Conservation (phyloP, 2,888 invertebrate genomes). For the Volucella bombylans region DNA sequence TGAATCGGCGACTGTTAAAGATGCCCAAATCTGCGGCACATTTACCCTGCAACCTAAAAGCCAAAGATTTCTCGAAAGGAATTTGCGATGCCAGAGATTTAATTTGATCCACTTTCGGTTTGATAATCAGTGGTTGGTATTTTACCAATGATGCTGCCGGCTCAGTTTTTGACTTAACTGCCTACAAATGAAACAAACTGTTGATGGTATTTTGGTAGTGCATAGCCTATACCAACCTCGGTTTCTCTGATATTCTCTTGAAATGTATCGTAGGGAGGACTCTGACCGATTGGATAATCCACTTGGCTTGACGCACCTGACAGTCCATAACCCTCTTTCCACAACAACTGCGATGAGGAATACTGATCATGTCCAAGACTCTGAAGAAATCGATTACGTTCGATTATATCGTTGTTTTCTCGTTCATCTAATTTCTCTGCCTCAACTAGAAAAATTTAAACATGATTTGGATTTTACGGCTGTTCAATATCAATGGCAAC, state of each 20-base stretch:
- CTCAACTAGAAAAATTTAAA: conserved; percentile 58
- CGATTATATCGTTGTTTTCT: conserved; percentile 66
- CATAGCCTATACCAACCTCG: conserved; percentile 23
- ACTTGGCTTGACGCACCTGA: conserved; percentile 79
- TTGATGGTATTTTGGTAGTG: not conserved
- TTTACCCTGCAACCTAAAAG: conserved; percentile 78
- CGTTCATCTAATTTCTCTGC: conserved; percentile 67
- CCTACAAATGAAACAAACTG: conserved; percentile 23
- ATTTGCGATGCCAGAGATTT: conserved; percentile 81
- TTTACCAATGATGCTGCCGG: conserved; percentile 69
- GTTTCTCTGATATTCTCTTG: conserved; percentile 37
- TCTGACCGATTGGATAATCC: conserved; percentile 75
- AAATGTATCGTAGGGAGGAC: conserved; percentile 36
- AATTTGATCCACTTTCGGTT: conserved; percentile 82
- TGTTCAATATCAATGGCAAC: not conserved
- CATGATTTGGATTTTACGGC: not conserved
- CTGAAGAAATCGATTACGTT: conserved; percentile 60
- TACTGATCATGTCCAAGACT: conserved; percentile 72
- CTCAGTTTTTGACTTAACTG: conserved; percentile 31
- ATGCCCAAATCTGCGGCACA: conserved; percentile 84
- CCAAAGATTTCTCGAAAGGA: conserved; percentile 81
- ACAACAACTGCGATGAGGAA: conserved; percentile 75
- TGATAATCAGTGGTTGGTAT: conserved; percentile 78
- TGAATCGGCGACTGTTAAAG: conserved; percentile 86
- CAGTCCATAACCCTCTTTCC: conserved; percentile 76